Evolutionary conservation across 2,888 invertebrate species (phyloP).

Genomic region (Macrophya annulata): DNA sequence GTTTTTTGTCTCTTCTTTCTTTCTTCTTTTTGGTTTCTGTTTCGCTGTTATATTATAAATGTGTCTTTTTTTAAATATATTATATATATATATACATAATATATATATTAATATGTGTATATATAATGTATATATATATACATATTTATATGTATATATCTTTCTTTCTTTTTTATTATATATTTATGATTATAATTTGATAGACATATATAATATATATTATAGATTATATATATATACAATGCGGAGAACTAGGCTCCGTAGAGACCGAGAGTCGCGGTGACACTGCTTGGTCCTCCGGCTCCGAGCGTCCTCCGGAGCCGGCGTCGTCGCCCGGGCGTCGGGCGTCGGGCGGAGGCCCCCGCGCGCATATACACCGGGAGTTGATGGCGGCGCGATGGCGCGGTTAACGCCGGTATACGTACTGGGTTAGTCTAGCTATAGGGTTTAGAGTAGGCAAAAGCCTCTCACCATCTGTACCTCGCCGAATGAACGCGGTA

Average conservation of each 20-base stretch:
- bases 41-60: background rate
- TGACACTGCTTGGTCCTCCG: constrained; percentile 48
- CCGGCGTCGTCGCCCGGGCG: constrained; percentile 48
- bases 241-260: constrained; percentile 34
- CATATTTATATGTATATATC: background rate
- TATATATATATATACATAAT: background rate
- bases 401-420: constrained; percentile 35
- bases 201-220: constrained; percentile 25
- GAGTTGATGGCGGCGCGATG: constrained; percentile 31
- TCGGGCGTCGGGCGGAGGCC: constrained; percentile 30
- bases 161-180: background rate
- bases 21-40: background rate
- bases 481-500: background rate
- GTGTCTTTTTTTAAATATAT: background rate
- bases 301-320: constrained; percentile 44
- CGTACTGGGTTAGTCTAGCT: background rate
- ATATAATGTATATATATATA: background rate
- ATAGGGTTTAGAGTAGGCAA: background rate
- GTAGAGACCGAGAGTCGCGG: constrained; percentile 52
- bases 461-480: background rate
- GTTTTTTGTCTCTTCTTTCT: background rate
- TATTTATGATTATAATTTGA: background rate
- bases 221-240: constrained; percentile 33
- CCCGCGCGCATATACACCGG: constrained; percentile 43
- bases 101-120: background rate